A percentile compares a stretch with the other conserved stretches of the same genome.
Conservation (phyloP, 2,888 invertebrate species). For the Agapostemon virescens region DNA sequence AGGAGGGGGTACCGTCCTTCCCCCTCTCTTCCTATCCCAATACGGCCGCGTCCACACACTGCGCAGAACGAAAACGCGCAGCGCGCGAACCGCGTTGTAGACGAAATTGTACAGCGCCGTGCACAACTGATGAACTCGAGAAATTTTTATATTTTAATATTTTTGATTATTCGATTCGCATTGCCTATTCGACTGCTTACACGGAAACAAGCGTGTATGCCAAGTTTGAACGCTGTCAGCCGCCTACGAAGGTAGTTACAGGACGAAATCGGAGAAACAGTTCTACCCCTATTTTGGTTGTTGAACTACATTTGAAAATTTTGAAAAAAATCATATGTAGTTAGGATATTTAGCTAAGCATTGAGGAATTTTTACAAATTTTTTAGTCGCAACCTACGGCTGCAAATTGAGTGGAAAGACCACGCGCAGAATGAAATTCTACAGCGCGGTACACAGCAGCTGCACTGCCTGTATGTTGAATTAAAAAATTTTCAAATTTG, state of each 20-base stretch:
- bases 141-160: too few species aligned
- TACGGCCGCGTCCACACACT: constrained; percentile 5
- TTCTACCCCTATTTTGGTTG: not conserved
- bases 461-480: not conserved
- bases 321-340: not conserved
- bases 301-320: not conserved
- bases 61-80: not conserved
- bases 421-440: not conserved
- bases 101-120: not conserved
- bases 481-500: not conserved
- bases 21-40: not conserved
- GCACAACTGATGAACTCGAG: not conserved
- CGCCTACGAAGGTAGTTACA: not conserved
- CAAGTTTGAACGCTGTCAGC: not conserved
- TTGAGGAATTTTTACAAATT: not conserved
- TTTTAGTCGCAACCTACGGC: not conserved
- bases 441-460: not conserved
- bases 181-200: not conserved
- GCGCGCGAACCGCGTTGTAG: not conserved
- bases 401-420: not conserved
- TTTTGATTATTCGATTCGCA: too few species aligned
- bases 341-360: not conserved
- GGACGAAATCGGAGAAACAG: not conserved
- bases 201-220: not conserved
- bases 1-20: not conserved